Evolutionary conservation across 2,888 invertebrate genomes (phyloP), one percentile per base, ranked within the genome.

Genomic region (Chrysolina americana): DNA sequence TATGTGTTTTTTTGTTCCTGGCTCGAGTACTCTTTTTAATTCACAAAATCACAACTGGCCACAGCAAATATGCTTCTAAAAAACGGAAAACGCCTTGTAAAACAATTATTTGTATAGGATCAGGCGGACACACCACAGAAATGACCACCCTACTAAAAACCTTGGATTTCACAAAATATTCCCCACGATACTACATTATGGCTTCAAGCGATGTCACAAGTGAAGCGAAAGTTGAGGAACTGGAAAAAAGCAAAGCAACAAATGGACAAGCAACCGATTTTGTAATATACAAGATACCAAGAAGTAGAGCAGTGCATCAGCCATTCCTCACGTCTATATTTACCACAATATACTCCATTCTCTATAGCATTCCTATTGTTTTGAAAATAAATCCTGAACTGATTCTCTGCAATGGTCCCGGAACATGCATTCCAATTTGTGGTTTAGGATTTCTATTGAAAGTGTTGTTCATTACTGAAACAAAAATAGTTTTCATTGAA

Each of bases 71-170:
- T 72, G 73, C 83, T n/a, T 62, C 81, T 23, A 78, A 76, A 47
- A 85, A 82, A 76, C 75, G 86, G 74, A 80, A 66, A 17, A 71
- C 41, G 44, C 83, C 87, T 21, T 86, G 84, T 71, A 87, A 84
- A 82, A 92, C 93, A 8, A 82, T 93, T 73, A 89, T 94, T 79
- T 92, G 94, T 79, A 91, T 94, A 74, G 94, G 94, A 50, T 94
- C 94, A 79, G 97, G 97, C 71, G 97, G 97, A 0, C 99, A 99
- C 86, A 99, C 99, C 0, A 93, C 94, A n/a, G 99, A 99, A 90
- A 94, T 99, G 91, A 86, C 98, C 66, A 90, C 92, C 77, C 89
- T 98, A 56, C 87, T 94, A 8, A 89, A 91, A 79, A 89, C 90
- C 41, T 85, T 98, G 62, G 90, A 93, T 81, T 85, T 87, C n/a